Conservation (phyloP, 2,113 vertebrate species). For the Vanacampus margaritifer region DNA sequence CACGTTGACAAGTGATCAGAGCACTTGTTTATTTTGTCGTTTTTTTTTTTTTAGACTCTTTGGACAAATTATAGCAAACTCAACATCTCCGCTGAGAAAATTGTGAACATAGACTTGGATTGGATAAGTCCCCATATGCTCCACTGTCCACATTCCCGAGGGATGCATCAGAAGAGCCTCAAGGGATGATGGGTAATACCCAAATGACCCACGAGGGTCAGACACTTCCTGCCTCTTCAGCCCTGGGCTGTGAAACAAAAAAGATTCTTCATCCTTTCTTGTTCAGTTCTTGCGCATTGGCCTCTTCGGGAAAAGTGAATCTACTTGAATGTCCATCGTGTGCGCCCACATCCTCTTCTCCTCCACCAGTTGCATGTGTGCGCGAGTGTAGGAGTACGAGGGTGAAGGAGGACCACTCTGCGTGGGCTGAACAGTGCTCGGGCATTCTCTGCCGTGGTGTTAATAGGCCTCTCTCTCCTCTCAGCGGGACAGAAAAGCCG, state of each 20-base stretch:
- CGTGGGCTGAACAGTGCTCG: conserved; percentile 63
- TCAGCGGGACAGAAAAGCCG: conserved; percentile 65
- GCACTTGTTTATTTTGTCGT: too few relatives aligned
- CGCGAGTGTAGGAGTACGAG: conserved; percentile 58
- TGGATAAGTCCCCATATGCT: too few relatives aligned
- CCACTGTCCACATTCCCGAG: neutral
- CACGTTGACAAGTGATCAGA: too few relatives aligned
- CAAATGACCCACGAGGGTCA: conserved; percentile 17
- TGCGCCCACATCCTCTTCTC: conserved; percentile 44
- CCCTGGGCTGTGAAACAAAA: conserved; percentile 2
- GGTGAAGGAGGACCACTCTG: conserved; percentile 66
- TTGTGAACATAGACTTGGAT: too few relatives aligned
- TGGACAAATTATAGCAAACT: too few relatives aligned
- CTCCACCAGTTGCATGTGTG: conserved; percentile 49
- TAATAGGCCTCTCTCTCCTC: conserved; percentile 72
- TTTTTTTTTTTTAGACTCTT: too few relatives aligned
- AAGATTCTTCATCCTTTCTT: neutral
- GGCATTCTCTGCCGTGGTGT: conserved; percentile 56
- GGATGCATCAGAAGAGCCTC: conserved; percentile 14
- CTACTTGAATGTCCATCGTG: conserved; percentile 45
- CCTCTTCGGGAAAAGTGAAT: conserved; percentile 21
- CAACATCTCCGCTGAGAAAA: too few relatives aligned
- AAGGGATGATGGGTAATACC: conserved; percentile 9
- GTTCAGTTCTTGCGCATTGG: neutral
- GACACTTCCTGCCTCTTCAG: neutral